These are phyloP conservation scores for Jordanella pulchra DNA, from an alignment of 2,797 vertebrate genomes.

Conservation along the genomic window DNA sequence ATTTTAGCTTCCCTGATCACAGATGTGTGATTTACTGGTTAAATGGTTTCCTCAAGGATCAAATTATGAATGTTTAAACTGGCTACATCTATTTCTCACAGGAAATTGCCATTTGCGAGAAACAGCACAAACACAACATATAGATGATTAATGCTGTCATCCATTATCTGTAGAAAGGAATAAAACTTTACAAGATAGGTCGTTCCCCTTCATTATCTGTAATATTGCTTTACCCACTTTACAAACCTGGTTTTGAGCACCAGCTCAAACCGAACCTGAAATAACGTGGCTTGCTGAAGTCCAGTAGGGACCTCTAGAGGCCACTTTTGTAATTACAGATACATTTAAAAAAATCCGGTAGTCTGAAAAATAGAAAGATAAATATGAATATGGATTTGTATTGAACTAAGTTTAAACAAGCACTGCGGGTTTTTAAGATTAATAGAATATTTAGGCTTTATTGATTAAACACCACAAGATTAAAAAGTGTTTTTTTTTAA, in stretches of 20 bases:
- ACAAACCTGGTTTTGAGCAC: background rate
- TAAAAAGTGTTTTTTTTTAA: background rate
- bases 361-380: background rate
- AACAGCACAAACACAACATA: background rate
- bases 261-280: background rate
- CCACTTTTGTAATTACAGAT: background rate
- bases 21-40: background rate
- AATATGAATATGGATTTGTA: background rate
- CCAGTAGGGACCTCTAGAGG: constrained; percentile 21
- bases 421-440: background rate
- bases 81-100: background rate
- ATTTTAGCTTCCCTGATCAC: background rate
- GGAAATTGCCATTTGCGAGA: no score
- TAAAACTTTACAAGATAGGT: background rate
- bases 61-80: background rate
- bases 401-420: background rate
- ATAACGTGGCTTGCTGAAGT: background rate
- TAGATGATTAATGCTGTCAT: background rate
- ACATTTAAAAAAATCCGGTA: background rate
- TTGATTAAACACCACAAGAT: background rate
- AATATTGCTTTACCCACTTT: background rate
- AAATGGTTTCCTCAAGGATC: background rate
- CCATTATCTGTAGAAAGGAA: background rate
- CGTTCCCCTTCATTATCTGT: background rate
- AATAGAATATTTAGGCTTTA: background rate